phyloP scores from a whole-genome alignment of 2,113 vertebrate genomes.

The Pelobates fuscus region DNA sequence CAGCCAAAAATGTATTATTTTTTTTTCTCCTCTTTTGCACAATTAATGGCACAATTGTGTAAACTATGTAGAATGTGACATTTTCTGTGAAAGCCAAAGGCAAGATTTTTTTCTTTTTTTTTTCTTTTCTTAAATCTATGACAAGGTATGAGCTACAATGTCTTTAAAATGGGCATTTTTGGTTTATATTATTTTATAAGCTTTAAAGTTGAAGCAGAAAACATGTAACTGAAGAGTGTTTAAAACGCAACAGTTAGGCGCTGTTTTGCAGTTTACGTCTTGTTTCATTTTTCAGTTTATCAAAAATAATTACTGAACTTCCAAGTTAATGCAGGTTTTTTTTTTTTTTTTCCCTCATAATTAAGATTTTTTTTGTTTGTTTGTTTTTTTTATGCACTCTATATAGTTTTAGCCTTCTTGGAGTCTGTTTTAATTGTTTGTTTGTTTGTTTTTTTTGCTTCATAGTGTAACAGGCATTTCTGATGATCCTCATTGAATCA shows the following conservation, averaged over 20 bases:
- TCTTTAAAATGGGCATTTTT: background rate
- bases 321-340: background rate
- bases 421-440: too few relatives aligned
- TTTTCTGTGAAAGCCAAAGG: slow-evolving; percentile 45
- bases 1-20: slow-evolving; percentile 73
- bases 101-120: slow-evolving; percentile 24
- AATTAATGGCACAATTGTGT: slow-evolving; percentile 21
- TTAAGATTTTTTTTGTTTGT: too few relatives aligned
- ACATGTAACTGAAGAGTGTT: background rate
- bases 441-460: too few relatives aligned
- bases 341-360: background rate
- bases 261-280: background rate
- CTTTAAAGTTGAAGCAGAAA: background rate
- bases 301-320: background rate
- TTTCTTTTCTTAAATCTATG: slow-evolving; percentile 3
- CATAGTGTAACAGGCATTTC: too few relatives aligned
- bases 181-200: too few relatives aligned
- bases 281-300: background rate
- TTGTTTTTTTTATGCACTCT: too few relatives aligned
- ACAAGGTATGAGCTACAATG: background rate
- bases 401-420: too few relatives aligned
- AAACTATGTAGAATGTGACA: slow-evolving; percentile 22
- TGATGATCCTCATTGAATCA: too few relatives aligned
- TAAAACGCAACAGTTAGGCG: background rate
- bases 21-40: slow-evolving; percentile 38